Percentiles rank a stretch among this genome's conserved stretches.
Conservation (phyloP, 2,797 vertebrate species). For the Fistularia commersonii region DNA sequence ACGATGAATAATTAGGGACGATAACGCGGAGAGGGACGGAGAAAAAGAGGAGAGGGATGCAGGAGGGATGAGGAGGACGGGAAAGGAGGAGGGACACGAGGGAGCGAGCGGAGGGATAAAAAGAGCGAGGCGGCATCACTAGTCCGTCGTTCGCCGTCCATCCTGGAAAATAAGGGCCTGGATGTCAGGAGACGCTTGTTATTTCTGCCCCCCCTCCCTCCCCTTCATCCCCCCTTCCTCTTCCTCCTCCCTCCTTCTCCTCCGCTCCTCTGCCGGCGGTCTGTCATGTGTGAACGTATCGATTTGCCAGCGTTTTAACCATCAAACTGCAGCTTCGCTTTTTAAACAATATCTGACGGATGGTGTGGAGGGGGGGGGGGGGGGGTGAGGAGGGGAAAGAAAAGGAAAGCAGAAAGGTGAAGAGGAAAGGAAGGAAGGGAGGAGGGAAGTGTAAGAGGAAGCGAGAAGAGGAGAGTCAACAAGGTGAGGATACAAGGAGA, state of each 20-base stretch:
- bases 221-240: slow-evolving; percentile 15
- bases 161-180: slow-evolving; percentile 75
- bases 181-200: slow-evolving; percentile 70
- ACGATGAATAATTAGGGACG: neutral
- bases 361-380: slow-evolving; percentile 35
- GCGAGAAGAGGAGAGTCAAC: neutral
- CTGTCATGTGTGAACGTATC: slow-evolving; percentile 81
- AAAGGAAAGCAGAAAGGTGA: neutral
- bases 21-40: neutral
- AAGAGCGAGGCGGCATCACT: no score
- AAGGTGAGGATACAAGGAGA: neutral
- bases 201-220: slow-evolving; percentile 46
- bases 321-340: slow-evolving; percentile 78
- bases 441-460: neutral
- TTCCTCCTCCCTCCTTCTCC: slow-evolving; percentile 30
- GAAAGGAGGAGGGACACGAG: neutral
- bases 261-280: slow-evolving; percentile 54
- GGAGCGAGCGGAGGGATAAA: slow-evolving; percentile 8
- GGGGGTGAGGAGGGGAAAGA: slow-evolving; percentile 25
- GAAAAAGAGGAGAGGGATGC: neutral
- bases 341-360: slow-evolving; percentile 80
- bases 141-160: slow-evolving; percentile 54
- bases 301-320: slow-evolving; percentile 83
- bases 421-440: neutral
- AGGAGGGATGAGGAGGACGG: neutral